phyloP scores from a whole-genome alignment of 2,113 vertebrate species.

The Cochlearius cochlearius region DNA sequence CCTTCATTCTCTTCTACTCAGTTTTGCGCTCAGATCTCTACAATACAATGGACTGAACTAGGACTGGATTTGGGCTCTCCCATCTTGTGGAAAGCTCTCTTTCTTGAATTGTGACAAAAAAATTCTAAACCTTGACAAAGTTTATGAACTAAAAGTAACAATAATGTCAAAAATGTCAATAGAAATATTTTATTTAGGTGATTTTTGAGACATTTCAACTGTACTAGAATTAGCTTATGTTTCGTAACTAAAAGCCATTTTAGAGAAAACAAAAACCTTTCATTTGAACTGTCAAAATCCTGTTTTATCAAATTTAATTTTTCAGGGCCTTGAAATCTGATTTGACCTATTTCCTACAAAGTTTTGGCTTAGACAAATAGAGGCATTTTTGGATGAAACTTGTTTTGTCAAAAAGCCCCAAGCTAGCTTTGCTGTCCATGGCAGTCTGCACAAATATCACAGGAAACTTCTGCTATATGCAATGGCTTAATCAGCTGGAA shows the following conservation, averaged over 20 bases:
- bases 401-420: background rate
- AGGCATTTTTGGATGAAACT: background rate
- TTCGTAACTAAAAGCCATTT: background rate
- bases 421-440: background rate
- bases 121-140: background rate
- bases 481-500: constrained; percentile 23
- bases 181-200: background rate
- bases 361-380: background rate
- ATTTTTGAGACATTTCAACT: background rate
- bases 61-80: background rate
- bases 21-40: background rate
- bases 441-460: background rate
- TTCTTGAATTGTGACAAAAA: background rate
- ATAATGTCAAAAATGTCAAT: background rate
- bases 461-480: background rate
- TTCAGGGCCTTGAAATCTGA: background rate
- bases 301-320: background rate
- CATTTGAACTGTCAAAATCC: background rate
- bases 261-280: background rate
- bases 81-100: background rate
- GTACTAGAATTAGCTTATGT: background rate
- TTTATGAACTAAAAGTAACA: background rate
- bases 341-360: background rate
- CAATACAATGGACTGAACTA: background rate
- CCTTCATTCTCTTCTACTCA: background rate